These are phyloP conservation scores for Heptranchias perlo DNA, from an alignment of 2,113 vertebrate genomes.

Conservation along the genomic window DNA sequence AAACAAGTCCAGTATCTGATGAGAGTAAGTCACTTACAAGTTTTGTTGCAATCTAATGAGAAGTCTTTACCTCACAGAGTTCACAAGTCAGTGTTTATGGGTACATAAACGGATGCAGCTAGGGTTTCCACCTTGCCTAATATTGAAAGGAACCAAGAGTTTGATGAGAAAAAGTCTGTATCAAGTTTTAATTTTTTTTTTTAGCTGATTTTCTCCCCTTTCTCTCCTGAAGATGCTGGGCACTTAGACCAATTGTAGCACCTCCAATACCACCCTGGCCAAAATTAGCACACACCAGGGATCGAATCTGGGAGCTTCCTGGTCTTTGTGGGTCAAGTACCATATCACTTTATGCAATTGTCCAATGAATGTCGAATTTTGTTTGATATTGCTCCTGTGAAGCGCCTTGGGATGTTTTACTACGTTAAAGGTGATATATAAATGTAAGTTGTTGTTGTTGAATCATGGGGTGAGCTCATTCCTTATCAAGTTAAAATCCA, in stretches of 20 bases:
- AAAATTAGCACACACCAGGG: not conserved
- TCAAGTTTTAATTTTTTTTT: not conserved
- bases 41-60: conserved; percentile 35
- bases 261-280: not conserved
- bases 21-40: conserved; percentile 31
- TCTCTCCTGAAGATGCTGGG: not conserved
- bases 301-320: not conserved
- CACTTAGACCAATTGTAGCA: not conserved
- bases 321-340: not conserved
- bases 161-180: not conserved
- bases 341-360: not conserved
- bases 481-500: not conserved
- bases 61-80: conserved; percentile 29
- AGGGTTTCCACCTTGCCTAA: conserved; percentile 25
- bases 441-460: not conserved
- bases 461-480: not conserved
- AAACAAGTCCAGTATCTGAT: conserved; percentile 29
- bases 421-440: too few relatives aligned
- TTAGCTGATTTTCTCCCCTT: not conserved
- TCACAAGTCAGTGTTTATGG: conserved; percentile 30
- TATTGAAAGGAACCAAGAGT: not conserved
- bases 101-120: conserved; percentile 4
- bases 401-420: too few relatives aligned
- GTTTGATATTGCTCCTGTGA: not conserved
- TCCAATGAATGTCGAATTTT: not conserved